Conservation (phyloP, 2,888 invertebrate genomes). For the Syritta pipiens region DNA sequence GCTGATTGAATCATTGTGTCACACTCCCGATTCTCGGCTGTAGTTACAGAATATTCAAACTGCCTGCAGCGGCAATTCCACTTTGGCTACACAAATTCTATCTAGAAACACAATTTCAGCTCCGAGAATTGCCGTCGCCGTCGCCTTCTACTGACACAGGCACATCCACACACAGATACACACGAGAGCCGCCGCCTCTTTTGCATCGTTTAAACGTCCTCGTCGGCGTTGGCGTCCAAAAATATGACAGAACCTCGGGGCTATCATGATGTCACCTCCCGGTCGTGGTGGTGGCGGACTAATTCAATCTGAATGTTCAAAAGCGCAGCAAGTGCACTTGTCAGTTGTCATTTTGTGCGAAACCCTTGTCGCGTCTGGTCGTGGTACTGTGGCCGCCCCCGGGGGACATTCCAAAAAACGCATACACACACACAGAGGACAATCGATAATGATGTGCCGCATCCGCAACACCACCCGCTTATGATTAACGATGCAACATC, state of each 20-base stretch:
- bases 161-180: background rate
- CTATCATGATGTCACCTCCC: constrained; percentile 15
- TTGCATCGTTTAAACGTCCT: constrained; percentile 12
- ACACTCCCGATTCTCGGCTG: background rate
- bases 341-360: constrained; percentile 14
- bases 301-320: constrained; percentile 31
- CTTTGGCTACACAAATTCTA: constrained; percentile 3
- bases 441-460: constrained; percentile 26
- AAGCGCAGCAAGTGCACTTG: constrained; percentile 21
- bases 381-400: background rate
- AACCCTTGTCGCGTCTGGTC: background rate
- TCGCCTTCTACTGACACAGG: background rate
- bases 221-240: constrained; percentile 6
- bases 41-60: background rate
- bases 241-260: constrained; percentile 15
- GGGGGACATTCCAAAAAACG: background rate
- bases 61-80: background rate
- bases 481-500: constrained; percentile 54
- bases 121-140: constrained; percentile 16
- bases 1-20: constrained; percentile 21
- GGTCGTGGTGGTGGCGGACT: too few species aligned
- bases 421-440: background rate
- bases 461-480: background rate
- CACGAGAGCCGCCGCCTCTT: background rate
- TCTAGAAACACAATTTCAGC: constrained; percentile 1